Conservation (phyloP, 1,140 invertebrate genomes). For the Maconellicoccus hirsutus region DNA sequence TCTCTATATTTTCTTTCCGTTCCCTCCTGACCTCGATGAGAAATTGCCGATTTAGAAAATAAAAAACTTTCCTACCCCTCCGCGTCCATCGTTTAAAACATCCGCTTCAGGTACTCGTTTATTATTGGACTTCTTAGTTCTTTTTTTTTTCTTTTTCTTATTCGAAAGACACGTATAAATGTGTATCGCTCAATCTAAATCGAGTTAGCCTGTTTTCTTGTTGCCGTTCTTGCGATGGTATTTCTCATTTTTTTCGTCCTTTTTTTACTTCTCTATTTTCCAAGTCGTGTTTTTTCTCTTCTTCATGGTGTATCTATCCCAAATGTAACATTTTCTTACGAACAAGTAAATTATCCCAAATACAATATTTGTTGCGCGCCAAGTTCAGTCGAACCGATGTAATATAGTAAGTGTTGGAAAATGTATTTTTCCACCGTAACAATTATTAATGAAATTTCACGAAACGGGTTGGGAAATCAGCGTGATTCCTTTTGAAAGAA, state of each 20-base stretch:
- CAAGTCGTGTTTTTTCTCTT: not conserved
- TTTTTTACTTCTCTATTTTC: too few species aligned
- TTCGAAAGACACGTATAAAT: conserved; percentile 20
- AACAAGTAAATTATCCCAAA: not conserved
- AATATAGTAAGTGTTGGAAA: too few species aligned
- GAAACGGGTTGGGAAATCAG: too few species aligned
- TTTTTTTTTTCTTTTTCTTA: not conserved
- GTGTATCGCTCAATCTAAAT: conserved; percentile 18
- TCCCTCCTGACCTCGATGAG: conserved; percentile 16
- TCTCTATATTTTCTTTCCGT: conserved; percentile 18
- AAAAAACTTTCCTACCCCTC: conserved; percentile 10
- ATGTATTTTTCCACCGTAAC: too few species aligned
- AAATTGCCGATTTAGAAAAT: conserved; percentile 22
- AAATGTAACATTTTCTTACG: conserved; percentile 3
- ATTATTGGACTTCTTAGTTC: conserved; percentile 1
- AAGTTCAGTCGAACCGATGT: not conserved
- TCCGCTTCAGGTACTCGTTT: conserved; percentile 17
- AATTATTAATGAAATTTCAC: too few species aligned
- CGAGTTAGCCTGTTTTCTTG: conserved; percentile 13
- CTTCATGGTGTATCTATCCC: not conserved
- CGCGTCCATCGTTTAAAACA: not conserved
- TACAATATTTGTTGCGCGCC: not conserved
- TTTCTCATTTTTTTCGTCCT: not conserved
- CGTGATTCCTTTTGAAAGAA: too few species aligned
- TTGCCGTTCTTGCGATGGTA: conserved; percentile 1